Evolutionary conservation across 2,797 vertebrate species (phyloP).

Genomic region (Enteromius argenteus): DNA sequence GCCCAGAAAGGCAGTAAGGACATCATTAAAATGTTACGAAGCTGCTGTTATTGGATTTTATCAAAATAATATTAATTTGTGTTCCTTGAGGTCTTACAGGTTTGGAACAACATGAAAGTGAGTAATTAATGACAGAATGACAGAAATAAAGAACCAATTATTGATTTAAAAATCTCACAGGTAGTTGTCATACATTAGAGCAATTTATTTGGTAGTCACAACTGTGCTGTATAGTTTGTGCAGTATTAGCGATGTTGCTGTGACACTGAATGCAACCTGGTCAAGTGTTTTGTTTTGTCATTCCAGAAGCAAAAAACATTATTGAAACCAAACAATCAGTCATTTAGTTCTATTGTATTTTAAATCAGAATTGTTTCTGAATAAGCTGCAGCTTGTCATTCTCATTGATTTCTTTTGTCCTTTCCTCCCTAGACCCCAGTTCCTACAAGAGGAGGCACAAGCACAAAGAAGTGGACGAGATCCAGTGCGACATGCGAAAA

Average conservation of each 20-base stretch:
- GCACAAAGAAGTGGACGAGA: slow-evolving; percentile 91
- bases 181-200: neutral
- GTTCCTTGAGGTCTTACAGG: neutral
- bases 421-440: slow-evolving; percentile 72
- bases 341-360: neutral
- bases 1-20: slow-evolving; percentile 1
- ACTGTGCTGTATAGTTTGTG: neutral
- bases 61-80: neutral
- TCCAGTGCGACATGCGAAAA: slow-evolving; percentile 93
- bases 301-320: too few species aligned
- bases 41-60: neutral
- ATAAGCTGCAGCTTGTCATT: neutral
- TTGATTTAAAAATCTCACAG: neutral
- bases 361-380: neutral
- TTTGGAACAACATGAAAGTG: neutral
- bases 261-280: neutral
- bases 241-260: neutral
- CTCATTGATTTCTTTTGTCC: slow-evolving; percentile 14
- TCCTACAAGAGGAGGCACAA: slow-evolving; percentile 92
- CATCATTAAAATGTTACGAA: neutral
- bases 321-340: neutral
- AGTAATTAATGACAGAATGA: neutral
- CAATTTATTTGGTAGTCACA: neutral
- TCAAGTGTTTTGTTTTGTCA: neutral
- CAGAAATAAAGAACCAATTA: neutral